phyloP scores from a whole-genome alignment of 2,888 invertebrate species.

The Yponomeuta evonymella region DNA sequence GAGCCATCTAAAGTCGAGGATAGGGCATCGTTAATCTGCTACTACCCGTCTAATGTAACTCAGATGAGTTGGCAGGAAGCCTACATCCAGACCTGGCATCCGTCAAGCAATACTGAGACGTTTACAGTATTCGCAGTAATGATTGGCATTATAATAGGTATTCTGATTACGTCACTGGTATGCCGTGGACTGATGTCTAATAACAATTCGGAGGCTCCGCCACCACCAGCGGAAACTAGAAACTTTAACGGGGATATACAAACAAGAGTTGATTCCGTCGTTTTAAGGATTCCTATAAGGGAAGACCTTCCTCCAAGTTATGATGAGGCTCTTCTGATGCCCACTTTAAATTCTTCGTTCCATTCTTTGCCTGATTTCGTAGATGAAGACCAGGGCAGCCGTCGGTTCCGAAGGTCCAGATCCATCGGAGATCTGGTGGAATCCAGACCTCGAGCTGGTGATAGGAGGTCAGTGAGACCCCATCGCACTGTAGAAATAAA shows the following conservation, averaged over 20 bases:
- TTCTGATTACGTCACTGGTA: slow-evolving; percentile 74
- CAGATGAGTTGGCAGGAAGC: slow-evolving; percentile 82
- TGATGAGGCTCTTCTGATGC: slow-evolving; percentile 85
- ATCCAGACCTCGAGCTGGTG: slow-evolving; percentile 44
- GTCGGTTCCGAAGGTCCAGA: slow-evolving; percentile 54
- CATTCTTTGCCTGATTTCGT: slow-evolving; percentile 73
- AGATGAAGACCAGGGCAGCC: slow-evolving; percentile 49
- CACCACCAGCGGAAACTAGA: slow-evolving; percentile 54
- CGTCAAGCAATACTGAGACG: slow-evolving; percentile 38
- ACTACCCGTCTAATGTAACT: slow-evolving; percentile 78
- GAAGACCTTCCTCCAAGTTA: slow-evolving; percentile 81
- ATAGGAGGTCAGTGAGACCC: slow-evolving; percentile 57
- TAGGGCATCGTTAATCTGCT: slow-evolving; percentile 75
- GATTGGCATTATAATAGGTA: slow-evolving; percentile 69
- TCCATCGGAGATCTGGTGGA: slow-evolving; percentile 67
- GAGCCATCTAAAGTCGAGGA: slow-evolving; percentile 69
- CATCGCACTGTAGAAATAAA: slow-evolving; percentile 49
- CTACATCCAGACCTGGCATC: slow-evolving; percentile 80
- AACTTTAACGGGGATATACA: slow-evolving; percentile 36
- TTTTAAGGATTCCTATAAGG: slow-evolving; percentile 49
- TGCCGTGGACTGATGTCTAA: slow-evolving; percentile 68
- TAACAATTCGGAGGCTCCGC: slow-evolving; percentile 49
- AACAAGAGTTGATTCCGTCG: slow-evolving; percentile 45
- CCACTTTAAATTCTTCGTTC: slow-evolving; percentile 78
- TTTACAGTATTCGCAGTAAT: slow-evolving; percentile 76